Base-by-base conservation (phyloP, 2,888 invertebrate species). In the Rhagonycha fulva region DNA sequence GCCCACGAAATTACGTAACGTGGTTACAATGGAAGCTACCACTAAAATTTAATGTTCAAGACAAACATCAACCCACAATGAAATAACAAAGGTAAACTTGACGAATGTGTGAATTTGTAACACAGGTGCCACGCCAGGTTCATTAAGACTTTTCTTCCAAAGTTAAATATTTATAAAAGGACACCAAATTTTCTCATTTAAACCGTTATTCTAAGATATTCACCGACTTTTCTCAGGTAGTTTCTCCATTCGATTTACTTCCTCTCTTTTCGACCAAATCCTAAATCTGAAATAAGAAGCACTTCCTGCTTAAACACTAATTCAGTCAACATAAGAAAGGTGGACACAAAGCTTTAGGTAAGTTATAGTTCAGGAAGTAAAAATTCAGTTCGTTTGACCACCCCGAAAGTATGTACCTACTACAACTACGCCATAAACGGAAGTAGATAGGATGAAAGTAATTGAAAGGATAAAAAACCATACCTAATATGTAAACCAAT, bases 331-430 rank as follows among this genome's bases (percentile, higher is more conserved):
- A 66, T 66, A 66, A 26, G 26, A 66, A 66, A 66, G 63, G 63
- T 66, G 63, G 63, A 66, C 63, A 66, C 23, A 47, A 47, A 47
- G 47, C 26, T 66, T 23, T 12, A 24, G 63, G 63, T 66, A 66
- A 66, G n/a, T 66, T 66, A 66, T 24, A n/a, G 63, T 24, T n/a
- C 7, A 66, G 63, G 63, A 66, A 66, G 63, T 66, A 66, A 66
- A 66, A 66, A 63, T 63, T 66, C 4, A n/a, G 9, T 9, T 66
- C 24, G n/a, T 24, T 66, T 23, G 63, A 26, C 12, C 23, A 66
- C 63, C 19, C 19, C 19, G 23, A 47, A 26, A 66, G 24, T 14
- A 24, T 4, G 14, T 61, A n/a, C 14, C n/a, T n/a, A n/a, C 3
- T 62, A 60, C 23, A 66, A 24, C 23, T 24, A 66, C 63, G 23